Conservation (phyloP, 64 coral and sea anemone species). For the Montipora efflorescens region DNA sequence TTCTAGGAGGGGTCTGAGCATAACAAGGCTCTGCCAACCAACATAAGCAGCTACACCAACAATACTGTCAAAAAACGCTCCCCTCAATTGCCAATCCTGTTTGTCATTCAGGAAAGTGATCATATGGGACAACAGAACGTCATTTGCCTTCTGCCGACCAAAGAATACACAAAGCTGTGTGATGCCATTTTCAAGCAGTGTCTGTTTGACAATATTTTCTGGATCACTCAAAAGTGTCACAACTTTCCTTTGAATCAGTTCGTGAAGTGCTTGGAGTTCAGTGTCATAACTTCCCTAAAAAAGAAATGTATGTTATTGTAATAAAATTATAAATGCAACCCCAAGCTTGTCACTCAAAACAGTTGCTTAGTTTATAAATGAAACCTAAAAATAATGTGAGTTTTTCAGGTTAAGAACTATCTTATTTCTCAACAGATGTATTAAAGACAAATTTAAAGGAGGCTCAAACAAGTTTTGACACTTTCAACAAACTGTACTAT, state of each 20-base stretch:
- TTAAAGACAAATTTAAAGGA: too few relatives aligned
- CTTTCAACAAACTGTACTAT: too few relatives aligned
- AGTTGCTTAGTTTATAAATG: background rate
- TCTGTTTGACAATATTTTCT: constrained; percentile 97
- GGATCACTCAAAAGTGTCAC: constrained; percentile 87
- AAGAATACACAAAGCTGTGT: constrained; percentile 97
- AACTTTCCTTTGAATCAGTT: constrained; percentile 82
- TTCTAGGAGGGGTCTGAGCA: constrained; percentile 90
- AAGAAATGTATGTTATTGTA: background rate
- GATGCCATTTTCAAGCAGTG: constrained; percentile 94
- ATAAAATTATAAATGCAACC: background rate
- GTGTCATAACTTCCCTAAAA: constrained; percentile 78
- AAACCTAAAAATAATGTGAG: background rate
- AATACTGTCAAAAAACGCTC: constrained; percentile 97
- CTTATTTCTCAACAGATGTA: too few relatives aligned
- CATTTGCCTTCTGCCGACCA: constrained; percentile 98
- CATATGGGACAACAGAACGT: constrained; percentile 94
- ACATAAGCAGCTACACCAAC: constrained; percentile 97
- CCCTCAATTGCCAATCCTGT: constrained; percentile 94
- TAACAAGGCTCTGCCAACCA: constrained; percentile 96
- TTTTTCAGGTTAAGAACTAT: too few relatives aligned
- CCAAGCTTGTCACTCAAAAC: background rate
- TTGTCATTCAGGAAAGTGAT: constrained; percentile 99
- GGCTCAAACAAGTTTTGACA: too few relatives aligned
- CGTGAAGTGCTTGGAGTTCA: constrained; percentile 75